Conservation (phyloP, 2,888 invertebrate genomes). For the Cotesia congregata region DNA sequence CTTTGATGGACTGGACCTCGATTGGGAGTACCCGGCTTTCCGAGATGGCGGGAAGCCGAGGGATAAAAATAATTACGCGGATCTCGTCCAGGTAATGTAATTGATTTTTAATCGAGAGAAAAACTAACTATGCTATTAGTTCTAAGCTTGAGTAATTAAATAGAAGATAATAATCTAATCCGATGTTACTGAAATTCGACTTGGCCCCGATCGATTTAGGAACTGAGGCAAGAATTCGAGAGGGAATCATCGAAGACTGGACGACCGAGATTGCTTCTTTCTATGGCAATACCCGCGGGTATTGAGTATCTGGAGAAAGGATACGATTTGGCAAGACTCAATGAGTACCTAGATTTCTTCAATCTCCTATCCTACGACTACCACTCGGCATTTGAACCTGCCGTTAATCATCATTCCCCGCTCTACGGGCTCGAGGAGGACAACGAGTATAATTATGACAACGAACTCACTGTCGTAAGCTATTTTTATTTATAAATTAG, state of each 20-base stretch:
- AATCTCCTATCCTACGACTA: conserved; percentile 93
- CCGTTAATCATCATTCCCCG: conserved; percentile 92
- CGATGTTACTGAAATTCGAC: neutral
- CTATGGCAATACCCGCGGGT: conserved; percentile 95
- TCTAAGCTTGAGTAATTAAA: neutral
- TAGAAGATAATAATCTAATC: neutral
- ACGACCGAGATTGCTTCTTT: conserved; percentile 82
- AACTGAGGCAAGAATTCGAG: conserved; percentile 90
- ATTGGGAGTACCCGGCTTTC: conserved; percentile 92
- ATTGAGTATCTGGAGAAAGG: conserved; percentile 94
- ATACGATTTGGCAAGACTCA: conserved; percentile 89
- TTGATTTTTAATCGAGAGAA: neutral
- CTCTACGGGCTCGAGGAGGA: conserved; percentile 86
- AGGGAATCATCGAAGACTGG: conserved; percentile 88
- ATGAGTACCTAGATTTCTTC: conserved; percentile 93
- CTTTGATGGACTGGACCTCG: conserved; percentile 93
- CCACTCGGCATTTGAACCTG: conserved; percentile 91
- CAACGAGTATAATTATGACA: conserved; percentile 89
- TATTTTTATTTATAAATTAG: conserved; percentile 19
- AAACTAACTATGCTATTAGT: neutral
- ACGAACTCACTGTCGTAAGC: conserved; percentile 90
- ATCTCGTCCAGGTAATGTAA: conserved; percentile 80
- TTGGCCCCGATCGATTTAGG: conserved; percentile 70
- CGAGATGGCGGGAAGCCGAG: conserved; percentile 79
- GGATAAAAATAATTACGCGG: conserved; percentile 90